Base-by-base conservation (phyloP, 64 coral and sea anemone genomes). In the Pachyseris speciosa region DNA sequence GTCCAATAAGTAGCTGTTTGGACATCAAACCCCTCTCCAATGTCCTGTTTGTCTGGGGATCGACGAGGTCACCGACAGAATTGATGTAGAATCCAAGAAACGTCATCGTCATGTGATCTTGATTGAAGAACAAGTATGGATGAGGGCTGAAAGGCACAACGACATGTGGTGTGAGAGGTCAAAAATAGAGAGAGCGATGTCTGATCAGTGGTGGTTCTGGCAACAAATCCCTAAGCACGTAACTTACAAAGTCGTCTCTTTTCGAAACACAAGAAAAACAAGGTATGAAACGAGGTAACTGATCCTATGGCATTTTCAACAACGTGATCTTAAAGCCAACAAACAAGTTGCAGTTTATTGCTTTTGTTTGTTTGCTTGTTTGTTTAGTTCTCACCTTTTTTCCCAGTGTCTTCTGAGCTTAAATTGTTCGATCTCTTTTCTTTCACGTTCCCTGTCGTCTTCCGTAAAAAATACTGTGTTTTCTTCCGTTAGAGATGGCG, bases 41-140 rank as follows among this genome's bases (percentile, higher is more conserved):
- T 12, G 76, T 60, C 12, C 1, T 37, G 0, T 48, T 73, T 9
- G 69, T 92, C 19, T 69, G 53, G 26, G 96, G 92, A 73, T 98
- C 92, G n/a, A 98, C 64, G 47, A 98, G 84, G 43, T 98, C 88
- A 17, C 96, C 92, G 69, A 58, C n/a, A 6, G 75, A 22, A 61
- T 91, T 94, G 69, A 98, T 86, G 45, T 29, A 80, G 61, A 98
- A 98, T 69, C 96, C 96, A 65, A 98, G 84, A 85, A 98, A 98
- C 0, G 96, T 98, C 92, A 98, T 89, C 28, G 92, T 94, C 30
- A 85, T 73, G 58, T 72, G 92, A 39, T 98, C 96, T 86, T 91
- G 45, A 44, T 98, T 98, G 85, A 98, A 98, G 55, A 98, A 98
- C 29, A 98, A 88, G 61, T 98, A 98, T 0, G 96, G 96, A 51